Evolutionary conservation across 1,140 invertebrate species (phyloP), one percentile per base, ranked within the genome.

Genomic region (Penaeus vannamei): DNA sequence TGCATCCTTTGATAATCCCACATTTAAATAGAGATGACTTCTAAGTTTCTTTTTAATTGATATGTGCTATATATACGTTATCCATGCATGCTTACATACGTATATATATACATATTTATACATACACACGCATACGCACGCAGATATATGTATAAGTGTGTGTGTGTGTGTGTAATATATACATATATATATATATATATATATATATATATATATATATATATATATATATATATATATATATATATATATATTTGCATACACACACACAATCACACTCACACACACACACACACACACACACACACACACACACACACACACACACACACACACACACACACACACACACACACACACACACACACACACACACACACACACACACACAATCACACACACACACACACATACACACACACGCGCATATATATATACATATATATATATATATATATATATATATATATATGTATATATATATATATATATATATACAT

Each of bases 311-410:
- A 17, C 69, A 17, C 69, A 76, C 69, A 76, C 69, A 76, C 69
- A 76, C 69, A 76, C 69, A 76, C 69, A 76, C 69, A 76, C 69
- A 76, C 69, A 76, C 69, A 76, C 72, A 77, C 14, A 77, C 72
- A 77, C 72, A 17, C 22, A 77, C 72, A 77, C 8, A n/a, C 72
- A n/a, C 23, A 77, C 72, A n/a, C 23, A 5, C 72, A 77, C 23
- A 77, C 72, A 77, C 23, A 3, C 22, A 77, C 23, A 5, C 72
- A 53, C 8, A 53, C 46, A 53, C 8, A 53, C 8, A 53, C 10
- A 8, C 46, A 53, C 23, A 79, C 5, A 79, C 76, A 79, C 14
- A 79, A 29, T 36, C 32, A 79, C 8, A 79, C 76, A 42, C 5
- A 53, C 53, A 53, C 53, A 53, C 53, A 53, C 53, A 53, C 14